Conservation (phyloP, 2,888 invertebrate genomes). For the Tubulanus polymorphus region DNA sequence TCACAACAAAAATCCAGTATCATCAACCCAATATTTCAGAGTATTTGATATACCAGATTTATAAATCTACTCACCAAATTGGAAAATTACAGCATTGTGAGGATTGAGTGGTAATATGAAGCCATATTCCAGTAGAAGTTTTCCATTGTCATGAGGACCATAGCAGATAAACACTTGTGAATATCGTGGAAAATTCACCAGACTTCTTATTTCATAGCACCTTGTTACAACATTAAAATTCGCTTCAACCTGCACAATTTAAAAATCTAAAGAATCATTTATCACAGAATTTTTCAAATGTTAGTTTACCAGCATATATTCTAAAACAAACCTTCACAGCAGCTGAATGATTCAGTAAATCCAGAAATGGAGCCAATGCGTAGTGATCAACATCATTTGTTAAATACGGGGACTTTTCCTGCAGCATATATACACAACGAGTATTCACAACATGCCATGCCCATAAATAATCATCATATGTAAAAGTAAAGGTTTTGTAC, state of each 20-base stretch:
- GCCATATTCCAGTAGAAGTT: constrained; percentile 82
- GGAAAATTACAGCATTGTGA: constrained; percentile 65
- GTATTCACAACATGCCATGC: constrained; percentile 82
- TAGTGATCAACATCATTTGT: constrained; percentile 49
- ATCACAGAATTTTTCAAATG: neutral
- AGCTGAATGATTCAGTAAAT: constrained; percentile 81
- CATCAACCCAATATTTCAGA: no score
- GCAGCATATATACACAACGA: constrained; percentile 73
- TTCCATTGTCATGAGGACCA: constrained; percentile 75
- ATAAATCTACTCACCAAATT: constrained; percentile 26
- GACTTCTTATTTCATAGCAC: constrained; percentile 60
- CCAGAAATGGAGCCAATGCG: constrained; percentile 82
- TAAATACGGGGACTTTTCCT: constrained; percentile 46
- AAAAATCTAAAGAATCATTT: neutral
- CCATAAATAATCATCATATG: constrained; percentile 66
- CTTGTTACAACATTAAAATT: constrained; percentile 46
- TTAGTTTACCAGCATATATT: neutral
- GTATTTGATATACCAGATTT: no score
- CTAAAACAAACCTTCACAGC: constrained; percentile 37
- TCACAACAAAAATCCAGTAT: no score
- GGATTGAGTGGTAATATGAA: constrained; percentile 68
- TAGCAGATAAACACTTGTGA: constrained; percentile 85
- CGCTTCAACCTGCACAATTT: constrained; percentile 37
- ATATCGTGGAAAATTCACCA: constrained; percentile 60
- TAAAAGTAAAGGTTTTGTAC: constrained; percentile 22